These are phyloP conservation scores for Zosterops hypoxanthus DNA, from an alignment of 2,113 vertebrate species.

Conservation along the genomic window DNA sequence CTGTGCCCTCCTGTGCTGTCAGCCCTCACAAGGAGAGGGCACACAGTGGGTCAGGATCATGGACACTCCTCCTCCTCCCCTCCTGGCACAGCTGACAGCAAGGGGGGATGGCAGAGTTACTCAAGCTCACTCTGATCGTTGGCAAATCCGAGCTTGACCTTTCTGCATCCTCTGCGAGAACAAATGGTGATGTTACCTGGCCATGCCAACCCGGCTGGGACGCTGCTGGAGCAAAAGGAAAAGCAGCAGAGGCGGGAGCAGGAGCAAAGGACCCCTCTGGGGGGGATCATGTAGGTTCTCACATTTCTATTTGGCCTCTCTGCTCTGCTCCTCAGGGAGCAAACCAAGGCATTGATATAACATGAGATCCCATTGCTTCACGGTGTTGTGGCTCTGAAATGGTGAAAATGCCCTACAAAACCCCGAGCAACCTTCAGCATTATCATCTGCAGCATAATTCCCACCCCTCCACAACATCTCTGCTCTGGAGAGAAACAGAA, in stretches of 20 bases:
- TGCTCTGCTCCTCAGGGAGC: neutral
- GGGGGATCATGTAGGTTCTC: neutral
- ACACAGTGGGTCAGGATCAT: neutral
- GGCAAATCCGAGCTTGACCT: constrained; percentile 5
- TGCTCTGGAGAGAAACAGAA: neutral
- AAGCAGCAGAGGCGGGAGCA: neutral
- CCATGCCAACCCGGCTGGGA: neutral
- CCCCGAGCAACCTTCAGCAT: neutral
- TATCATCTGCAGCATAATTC: neutral
- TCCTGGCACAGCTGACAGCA: accelerated
- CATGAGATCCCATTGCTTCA: neutral
- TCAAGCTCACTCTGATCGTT: neutral
- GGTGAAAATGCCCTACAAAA: neutral
- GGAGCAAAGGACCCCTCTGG: neutral
- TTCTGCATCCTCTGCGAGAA: neutral
- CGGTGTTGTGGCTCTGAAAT: neutral
- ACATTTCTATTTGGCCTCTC: neutral
- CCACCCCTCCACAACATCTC: neutral
- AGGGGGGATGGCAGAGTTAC: neutral
- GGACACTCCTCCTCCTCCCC: neutral
- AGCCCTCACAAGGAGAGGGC: accelerated
- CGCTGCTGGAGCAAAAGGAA: neutral
- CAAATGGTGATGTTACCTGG: neutral
- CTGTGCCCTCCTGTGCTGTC: neutral
- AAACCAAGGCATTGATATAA: neutral